Evolutionary conservation across 2,888 invertebrate species (phyloP), one percentile per base, ranked within the genome.

Genomic region (Scaeva pyrastri): DNA sequence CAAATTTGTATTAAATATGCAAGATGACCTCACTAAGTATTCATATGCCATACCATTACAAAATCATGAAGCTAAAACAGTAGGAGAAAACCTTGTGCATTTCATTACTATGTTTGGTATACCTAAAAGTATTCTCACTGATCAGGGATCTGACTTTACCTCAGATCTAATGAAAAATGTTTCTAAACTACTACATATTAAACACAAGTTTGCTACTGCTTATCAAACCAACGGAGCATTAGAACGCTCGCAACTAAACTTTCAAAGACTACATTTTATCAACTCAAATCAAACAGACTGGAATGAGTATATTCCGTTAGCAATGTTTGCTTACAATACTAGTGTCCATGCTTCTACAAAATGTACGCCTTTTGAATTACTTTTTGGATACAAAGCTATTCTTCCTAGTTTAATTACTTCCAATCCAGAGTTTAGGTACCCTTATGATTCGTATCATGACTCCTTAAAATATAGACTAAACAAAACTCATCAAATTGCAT

Each of bases 251-350:
- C 41, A 41, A 41, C 12, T 41, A 6, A 41, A 41, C 41, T 41
- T 12, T 41, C 8, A 41, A 41, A 12, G 41, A 41, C 10, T 41
- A 41, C 12, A 90, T 70, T 91, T 88, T 73, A 58, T 77, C 12
- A 83, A 78, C 41, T 19, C 45, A 31, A 52, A 58, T 16, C 41
- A 58, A 58, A 68, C 55, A 19, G 19, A 55, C 31, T 31, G 31
- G 31, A 31, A 31, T 31, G 31, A 31, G 31, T 55, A 55, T 26
- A 11, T 72, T 41, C 62, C 62, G 12, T 41, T 52, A 31, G 71
- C 60, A 19, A 58, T 71, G 58, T 68, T 71, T 60, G 48, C 39
- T 1, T 70, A 68, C 14, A 77, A 64, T 31, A 39, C 36, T 26
- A 11, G 23, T 60, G 41, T 41, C 31, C 77, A 60, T 52, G 31